Evolutionary conservation across 2,113 vertebrate genomes (phyloP), one percentile per base, ranked within the genome.

Genomic region (Chloroceryle aenea): DNA sequence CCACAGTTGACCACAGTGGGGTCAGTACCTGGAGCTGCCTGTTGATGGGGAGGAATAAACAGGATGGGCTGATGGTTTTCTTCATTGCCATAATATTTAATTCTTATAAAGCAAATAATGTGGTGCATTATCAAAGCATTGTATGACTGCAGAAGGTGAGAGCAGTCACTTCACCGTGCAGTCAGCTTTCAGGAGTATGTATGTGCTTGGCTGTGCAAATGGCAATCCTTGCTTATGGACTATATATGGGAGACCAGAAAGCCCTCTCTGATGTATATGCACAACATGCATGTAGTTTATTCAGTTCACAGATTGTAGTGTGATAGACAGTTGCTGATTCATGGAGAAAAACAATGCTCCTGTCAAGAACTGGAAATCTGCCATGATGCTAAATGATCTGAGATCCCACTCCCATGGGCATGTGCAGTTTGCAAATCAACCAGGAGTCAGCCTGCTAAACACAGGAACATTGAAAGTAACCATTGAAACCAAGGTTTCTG

Each of bases 321-420:
- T 97, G 95, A 95, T 85, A 93, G 96, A 89, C 96, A 89, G 76
- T 85, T 92, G 93, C 88, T 92, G 95, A 94, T 96, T 94, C 88
- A 93, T 66, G 76, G 73, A 82, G 88, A 80, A 92, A 92, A 96
- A 90, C 83, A 95, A 48, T 80, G 73, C 20, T 97, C 17, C 69
- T 95, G 93, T 88, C 85, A 93, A 89, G 92, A 85, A 17, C 69
- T 95, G 90, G 93, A 89, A 91, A 93, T 85, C 52, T 92, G 96
- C 92, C 95, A 47, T 38, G 45, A 40, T 40, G 38, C 73, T 95
- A 72, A 96, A 64, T 0, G 53, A 92, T 52, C 73, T 73, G 88
- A 95, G 83, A 94, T 96, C 90, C 93, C 88, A 95, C 83, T 97
- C 95, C 76, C 80, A 64, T 89, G 92, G 83, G 62, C 58, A 62